Conservation (phyloP, 2,797 vertebrate species). For the Smutsia temminckii region DNA sequence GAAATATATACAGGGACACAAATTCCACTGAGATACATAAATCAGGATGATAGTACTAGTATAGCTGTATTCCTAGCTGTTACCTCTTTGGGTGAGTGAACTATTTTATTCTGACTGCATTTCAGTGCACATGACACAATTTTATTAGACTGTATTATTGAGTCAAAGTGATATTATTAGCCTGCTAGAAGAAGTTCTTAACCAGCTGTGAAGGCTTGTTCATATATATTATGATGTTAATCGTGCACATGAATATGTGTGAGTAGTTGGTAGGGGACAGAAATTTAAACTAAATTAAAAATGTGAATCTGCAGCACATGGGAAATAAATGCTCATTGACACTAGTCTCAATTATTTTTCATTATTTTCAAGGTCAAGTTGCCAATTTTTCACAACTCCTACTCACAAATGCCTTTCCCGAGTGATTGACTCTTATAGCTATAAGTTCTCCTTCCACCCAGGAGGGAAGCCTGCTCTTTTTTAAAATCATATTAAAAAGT, state of each 20-base stretch:
- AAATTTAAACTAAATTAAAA: slow-evolving; percentile 80
- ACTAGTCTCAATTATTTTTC: slow-evolving; percentile 79
- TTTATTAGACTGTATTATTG: slow-evolving; percentile 65
- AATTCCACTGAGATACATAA: slow-evolving; percentile 11
- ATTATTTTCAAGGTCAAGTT: slow-evolving; percentile 79
- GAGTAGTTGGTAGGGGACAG: slow-evolving; percentile 80
- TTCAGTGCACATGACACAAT: slow-evolving; percentile 47
- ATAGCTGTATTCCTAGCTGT: slow-evolving; percentile 32
- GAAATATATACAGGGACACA: slow-evolving; percentile 28
- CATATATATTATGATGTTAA: slow-evolving; percentile 82
- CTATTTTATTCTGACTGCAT: slow-evolving; percentile 56
- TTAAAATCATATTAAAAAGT: slow-evolving; percentile 35
- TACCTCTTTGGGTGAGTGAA: slow-evolving; percentile 5
- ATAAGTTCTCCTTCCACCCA: slow-evolving; percentile 66
- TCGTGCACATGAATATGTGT: slow-evolving; percentile 62
- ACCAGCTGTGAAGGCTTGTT: slow-evolving; percentile 79
- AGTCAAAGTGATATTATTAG: slow-evolving; percentile 66
- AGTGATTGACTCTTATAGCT: slow-evolving; percentile 73
- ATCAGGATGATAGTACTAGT: slow-evolving; percentile 46
- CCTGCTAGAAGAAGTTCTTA: slow-evolving; percentile 73
- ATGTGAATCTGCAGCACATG: slow-evolving; percentile 74
- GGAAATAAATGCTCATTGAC: slow-evolving; percentile 77
- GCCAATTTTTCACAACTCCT: slow-evolving; percentile 67
- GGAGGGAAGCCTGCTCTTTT: slow-evolving; percentile 68
- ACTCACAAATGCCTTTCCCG: slow-evolving; percentile 64